Evolutionary conservation across 30 jellyfish, hydroid and myxozoan genomes (phyloP).

Genomic region (Calvadosia cruxmelitensis): DNA sequence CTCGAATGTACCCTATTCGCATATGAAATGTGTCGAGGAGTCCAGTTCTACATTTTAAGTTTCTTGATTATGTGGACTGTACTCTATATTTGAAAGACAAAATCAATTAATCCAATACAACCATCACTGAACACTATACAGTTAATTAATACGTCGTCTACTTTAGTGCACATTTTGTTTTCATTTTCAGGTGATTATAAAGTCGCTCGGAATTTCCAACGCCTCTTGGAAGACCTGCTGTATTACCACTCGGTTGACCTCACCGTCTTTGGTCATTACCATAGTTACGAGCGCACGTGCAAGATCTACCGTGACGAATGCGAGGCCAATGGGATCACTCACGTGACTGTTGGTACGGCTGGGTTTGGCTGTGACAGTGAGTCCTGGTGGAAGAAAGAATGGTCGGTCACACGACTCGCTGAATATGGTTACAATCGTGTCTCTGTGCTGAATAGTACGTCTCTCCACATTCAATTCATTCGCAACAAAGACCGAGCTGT

Average conservation of each 20-base stretch:
- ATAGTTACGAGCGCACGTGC: conserved; percentile 79
- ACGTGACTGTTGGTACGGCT: conserved; percentile 63
- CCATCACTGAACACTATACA: too few relatives aligned
- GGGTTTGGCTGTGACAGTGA: conserved; percentile 42
- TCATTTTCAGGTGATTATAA: conserved; percentile 27
- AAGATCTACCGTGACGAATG: conserved; percentile 47
- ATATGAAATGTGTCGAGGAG: too few relatives aligned
- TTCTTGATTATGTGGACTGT: too few relatives aligned
- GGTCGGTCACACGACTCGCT: conserved; percentile 44
- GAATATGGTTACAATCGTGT: conserved; percentile 69
- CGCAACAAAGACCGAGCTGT: conserved; percentile 35
- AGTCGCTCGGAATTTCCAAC: conserved; percentile 37
- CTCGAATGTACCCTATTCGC: too few relatives aligned
- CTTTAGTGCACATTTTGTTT: too few relatives aligned
- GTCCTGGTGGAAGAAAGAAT: conserved; percentile 15
- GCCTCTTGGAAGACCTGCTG: conserved; percentile 43
- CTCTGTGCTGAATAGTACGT: conserved; percentile 35
- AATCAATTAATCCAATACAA: too few relatives aligned
- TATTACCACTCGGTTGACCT: conserved; percentile 52
- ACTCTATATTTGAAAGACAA: too few relatives aligned
- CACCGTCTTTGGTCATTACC: conserved; percentile 80
- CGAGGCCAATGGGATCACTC: conserved; percentile 54
- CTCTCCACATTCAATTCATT: conserved; percentile 34
- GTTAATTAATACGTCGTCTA: too few relatives aligned
- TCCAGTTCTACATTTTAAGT: too few relatives aligned